Evolutionary conservation across 1,140 invertebrate species (phyloP), one percentile per base, ranked within the genome.

Genomic region (Cydia strobilella): DNA sequence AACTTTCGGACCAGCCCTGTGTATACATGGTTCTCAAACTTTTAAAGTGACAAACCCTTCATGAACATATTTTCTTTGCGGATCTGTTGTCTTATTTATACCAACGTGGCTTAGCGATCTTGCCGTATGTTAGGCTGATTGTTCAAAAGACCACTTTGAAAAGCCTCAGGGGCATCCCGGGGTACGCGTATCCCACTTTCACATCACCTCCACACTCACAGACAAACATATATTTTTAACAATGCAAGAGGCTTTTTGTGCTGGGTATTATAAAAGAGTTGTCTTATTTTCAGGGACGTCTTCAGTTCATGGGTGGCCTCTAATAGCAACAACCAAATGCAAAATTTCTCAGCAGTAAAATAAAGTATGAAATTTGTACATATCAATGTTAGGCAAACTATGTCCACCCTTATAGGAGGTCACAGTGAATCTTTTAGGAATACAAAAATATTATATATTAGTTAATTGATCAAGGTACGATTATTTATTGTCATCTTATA

Each of bases 291-390:
- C 89, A 98, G 97, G 93, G 97, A 98, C 93, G 97, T 98, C 62
- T 98, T 97, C 93, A 96, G 95, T 83, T 96, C 95, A 39, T 98
- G 97, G 97, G 97, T 98, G 78, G 96, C 97, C 65, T 95, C 96
- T 76, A 97, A 97, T 94, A 95, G 96, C 92, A 96, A 95, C 93
- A 96, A 95, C 89, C 93, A 95, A 84, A 92, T 90, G 74, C 93
- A 93, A 88, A 93, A 88, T 73, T 93, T 93, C 78, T 93, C 93
- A 39, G 92, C 93, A 66, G 93, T 93, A 18, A 93, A 93, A 80
- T 93, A 89, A 90, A 80, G n/a, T 35, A 69, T 77, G 25, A 45
- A 54, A 23, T 27, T 39, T 76, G 72, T 74, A 74, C 72, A 75
- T 75, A 75, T 75, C 75, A 72, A 42, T 31, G 31, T 75, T 39